Evolutionary conservation across 2,113 vertebrate species (phyloP).

Genomic region (Mastomys coucha): DNA sequence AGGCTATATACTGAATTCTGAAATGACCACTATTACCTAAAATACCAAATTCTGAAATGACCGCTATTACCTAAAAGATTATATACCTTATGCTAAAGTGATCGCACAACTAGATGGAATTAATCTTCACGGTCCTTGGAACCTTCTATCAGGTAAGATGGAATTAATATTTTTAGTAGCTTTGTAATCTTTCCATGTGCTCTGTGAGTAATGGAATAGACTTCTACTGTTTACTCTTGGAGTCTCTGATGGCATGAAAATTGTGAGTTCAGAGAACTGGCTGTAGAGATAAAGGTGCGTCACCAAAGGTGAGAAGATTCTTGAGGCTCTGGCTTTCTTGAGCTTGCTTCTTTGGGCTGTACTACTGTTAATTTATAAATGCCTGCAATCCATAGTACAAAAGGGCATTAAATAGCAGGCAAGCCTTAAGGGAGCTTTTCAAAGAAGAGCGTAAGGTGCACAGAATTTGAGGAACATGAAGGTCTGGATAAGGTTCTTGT

Average conservation of each 20-base stretch:
- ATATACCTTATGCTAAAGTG: no score
- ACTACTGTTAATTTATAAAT: conserved; percentile 37
- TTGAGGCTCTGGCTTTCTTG: conserved; percentile 21
- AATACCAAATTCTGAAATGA: no score
- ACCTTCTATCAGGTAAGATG: neutral
- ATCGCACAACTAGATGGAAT: neutral
- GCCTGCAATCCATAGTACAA: neutral
- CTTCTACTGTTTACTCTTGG: neutral
- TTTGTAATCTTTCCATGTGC: neutral
- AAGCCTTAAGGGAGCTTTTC: neutral
- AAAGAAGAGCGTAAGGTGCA: neutral
- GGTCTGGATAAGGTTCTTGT: neutral
- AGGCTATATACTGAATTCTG: no score
- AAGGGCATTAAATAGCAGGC: neutral
- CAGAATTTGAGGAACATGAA: conserved; percentile 13
- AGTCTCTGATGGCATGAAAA: neutral
- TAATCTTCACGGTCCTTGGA: neutral
- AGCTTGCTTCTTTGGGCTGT: neutral
- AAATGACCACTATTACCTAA: no score
- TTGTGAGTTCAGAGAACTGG: neutral
- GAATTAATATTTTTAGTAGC: conserved; percentile 8
- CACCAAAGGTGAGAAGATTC: neutral
- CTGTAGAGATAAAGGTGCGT: conserved; percentile 11
- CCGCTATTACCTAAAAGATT: no score
- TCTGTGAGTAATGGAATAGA: conserved; percentile 34